These are phyloP conservation scores for Pelagia noctiluca DNA, from an alignment of 30 jellyfish, hydroid and myxozoan genomes.

Conservation along the genomic window DNA sequence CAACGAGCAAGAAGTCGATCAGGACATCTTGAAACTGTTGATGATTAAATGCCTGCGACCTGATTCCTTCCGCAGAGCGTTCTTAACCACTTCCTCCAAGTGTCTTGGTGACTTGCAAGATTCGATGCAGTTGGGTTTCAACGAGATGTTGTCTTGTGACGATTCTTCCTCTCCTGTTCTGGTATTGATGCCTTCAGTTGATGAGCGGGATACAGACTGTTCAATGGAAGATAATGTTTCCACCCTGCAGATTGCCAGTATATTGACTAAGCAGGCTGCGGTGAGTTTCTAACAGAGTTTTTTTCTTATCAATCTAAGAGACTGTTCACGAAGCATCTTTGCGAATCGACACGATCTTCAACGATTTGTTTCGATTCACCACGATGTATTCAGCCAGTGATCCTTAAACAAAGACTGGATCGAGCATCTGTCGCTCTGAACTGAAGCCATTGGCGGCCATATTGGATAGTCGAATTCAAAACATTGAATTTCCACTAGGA, in stretches of 20 bases:
- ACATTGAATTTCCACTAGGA: no score
- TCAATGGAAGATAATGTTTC: not conserved
- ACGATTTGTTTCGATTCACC: not conserved
- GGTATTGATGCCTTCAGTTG: conserved; percentile 44
- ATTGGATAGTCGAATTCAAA: no score
- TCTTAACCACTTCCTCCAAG: conserved; percentile 23
- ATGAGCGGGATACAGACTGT: not conserved
- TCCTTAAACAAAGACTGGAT: no score
- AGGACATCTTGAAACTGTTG: conserved; percentile 23
- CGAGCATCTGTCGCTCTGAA: no score
- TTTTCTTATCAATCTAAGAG: not conserved
- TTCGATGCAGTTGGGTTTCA: conserved; percentile 5
- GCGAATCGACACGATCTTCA: not conserved
- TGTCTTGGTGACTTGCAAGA: conserved; percentile 7
- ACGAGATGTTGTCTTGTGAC: conserved; percentile 21
- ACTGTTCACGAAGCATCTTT: not conserved
- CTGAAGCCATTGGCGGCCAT: no score
- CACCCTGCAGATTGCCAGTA: not conserved
- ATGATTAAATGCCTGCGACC: conserved; percentile 76
- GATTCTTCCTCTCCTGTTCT: conserved; percentile 41
- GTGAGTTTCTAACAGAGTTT: conserved; percentile 1
- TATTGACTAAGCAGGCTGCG: conserved; percentile 21
- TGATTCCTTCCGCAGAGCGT: conserved; percentile 67
- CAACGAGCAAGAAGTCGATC: not conserved
- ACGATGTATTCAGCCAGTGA: no score